phyloP scores from a whole-genome alignment of 2,888 invertebrate species.

The Coleophora deauratella region DNA sequence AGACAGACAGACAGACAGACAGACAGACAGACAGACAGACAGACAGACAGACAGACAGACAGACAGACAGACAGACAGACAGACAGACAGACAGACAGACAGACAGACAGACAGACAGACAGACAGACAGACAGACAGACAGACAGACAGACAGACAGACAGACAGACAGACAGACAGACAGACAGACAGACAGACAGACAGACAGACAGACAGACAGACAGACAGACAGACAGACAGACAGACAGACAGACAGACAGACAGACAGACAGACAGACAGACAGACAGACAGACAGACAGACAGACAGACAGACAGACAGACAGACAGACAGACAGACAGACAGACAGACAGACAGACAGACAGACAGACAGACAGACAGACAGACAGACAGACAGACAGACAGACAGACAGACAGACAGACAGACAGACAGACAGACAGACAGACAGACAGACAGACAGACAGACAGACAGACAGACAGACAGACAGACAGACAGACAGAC shows the following conservation, averaged over 20 bases:
- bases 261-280: conserved; percentile 9
- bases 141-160: conserved; percentile 9
- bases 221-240: conserved; percentile 9
- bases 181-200: conserved; percentile 9
- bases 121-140: conserved; percentile 9
- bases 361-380: conserved; percentile 9
- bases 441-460: conserved; percentile 9
- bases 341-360: conserved; percentile 9
- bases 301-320: conserved; percentile 9
- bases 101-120: conserved; percentile 9
- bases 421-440: conserved; percentile 9
- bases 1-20: conserved; percentile 9
- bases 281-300: conserved; percentile 9
- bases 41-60: conserved; percentile 9
- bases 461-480: conserved; percentile 1
- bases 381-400: conserved; percentile 9
- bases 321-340: conserved; percentile 9
- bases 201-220: conserved; percentile 9
- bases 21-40: conserved; percentile 9
- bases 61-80: conserved; percentile 9
- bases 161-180: conserved; percentile 9
- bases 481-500: conserved; percentile 1
- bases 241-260: conserved; percentile 9
- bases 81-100: conserved; percentile 9
- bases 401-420: conserved; percentile 9